phyloP scores from a whole-genome alignment of 2,888 invertebrate genomes.

The Himalopsyche anomala region DNA sequence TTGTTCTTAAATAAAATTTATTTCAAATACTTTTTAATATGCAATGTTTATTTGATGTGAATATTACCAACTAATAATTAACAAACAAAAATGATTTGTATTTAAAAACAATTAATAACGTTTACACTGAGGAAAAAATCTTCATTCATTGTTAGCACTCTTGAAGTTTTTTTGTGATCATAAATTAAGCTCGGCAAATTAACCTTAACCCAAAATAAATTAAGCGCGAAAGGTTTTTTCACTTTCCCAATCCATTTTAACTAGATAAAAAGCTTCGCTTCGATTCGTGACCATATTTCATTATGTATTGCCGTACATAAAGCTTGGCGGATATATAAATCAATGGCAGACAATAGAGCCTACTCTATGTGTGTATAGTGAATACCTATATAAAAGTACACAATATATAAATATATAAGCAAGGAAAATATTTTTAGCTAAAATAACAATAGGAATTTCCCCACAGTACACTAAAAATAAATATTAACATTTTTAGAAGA shows the following conservation, averaged over 20 bases:
- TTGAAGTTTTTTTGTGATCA: slow-evolving; percentile 29
- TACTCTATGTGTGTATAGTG: background rate
- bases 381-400: background rate
- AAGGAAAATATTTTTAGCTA: background rate
- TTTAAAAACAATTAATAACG: background rate
- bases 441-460: background rate
- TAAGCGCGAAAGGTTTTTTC: slow-evolving; percentile 21
- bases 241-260: slow-evolving; percentile 34
- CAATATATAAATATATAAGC: slow-evolving; percentile 11
- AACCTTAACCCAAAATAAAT: slow-evolving; percentile 34
- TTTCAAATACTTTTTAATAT: no score
- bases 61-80: no score
- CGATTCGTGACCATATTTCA: slow-evolving; percentile 34
- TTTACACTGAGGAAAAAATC: background rate
- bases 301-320: slow-evolving; percentile 34
- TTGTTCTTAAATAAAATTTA: no score
- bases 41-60: no score
- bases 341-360: slow-evolving; percentile 58
- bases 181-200: slow-evolving; percentile 31
- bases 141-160: background rate
- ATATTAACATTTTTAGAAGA: background rate
- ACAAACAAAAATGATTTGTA: no score
- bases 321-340: slow-evolving; percentile 58
- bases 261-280: slow-evolving; percentile 30
- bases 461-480: background rate